A percentile compares a stretch with the other conserved stretches of the same genome.
Conservation (phyloP, 2,888 invertebrate species). For the Mythimna ferrago region DNA sequence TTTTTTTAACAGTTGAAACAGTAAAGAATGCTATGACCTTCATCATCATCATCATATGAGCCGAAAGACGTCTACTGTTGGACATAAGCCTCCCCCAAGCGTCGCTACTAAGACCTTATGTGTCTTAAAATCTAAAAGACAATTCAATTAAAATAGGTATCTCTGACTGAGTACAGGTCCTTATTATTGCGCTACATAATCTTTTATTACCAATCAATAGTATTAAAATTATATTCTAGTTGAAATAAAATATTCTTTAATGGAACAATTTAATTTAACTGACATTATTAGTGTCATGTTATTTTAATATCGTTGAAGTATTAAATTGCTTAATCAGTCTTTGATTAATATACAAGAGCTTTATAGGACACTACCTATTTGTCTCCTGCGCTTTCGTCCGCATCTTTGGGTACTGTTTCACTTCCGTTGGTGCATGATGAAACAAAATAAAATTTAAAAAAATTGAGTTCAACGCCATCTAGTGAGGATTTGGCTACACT, state of each 20-base stretch:
- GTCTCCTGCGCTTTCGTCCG: too few species aligned
- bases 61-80: too few species aligned
- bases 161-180: not conserved
- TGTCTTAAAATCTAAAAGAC: not conserved
- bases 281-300: not conserved
- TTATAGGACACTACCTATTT: not conserved
- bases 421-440: too few species aligned
- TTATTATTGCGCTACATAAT: not conserved
- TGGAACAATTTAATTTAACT: slow-evolving; percentile 4
- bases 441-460: too few species aligned
- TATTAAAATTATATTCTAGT: not conserved
- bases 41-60: too few species aligned
- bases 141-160: slow-evolving; percentile 3
- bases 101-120: too few species aligned
- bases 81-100: too few species aligned
- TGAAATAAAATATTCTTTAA: slow-evolving; percentile 9
- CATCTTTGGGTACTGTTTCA: too few species aligned
- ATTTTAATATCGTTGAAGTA: not conserved
- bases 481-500: too few species aligned
- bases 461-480: too few species aligned
- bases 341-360: not conserved
- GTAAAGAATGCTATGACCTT: too few species aligned
- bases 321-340: not conserved
- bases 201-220: slow-evolving; percentile 3
- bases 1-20: too few species aligned